These are phyloP conservation scores for Micronycteris hirsuta DNA, from an alignment of 2,113 vertebrate genomes.

Conservation along the genomic window DNA sequence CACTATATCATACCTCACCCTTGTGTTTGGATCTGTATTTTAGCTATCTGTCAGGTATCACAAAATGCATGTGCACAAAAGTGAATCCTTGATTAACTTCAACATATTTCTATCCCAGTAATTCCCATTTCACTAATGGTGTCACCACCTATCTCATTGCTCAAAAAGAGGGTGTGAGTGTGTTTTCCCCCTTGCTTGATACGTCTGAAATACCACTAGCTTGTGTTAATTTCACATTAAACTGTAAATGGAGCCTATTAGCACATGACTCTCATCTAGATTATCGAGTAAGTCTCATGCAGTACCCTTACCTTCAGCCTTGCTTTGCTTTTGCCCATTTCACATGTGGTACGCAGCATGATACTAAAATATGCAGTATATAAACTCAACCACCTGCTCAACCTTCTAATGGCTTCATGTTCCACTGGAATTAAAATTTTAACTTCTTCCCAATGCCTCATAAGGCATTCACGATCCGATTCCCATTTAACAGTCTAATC, in stretches of 20 bases:
- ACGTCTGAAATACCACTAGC: not conserved
- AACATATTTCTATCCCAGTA: not conserved
- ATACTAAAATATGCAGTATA: not conserved
- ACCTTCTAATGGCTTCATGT: not conserved
- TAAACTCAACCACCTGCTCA: not conserved
- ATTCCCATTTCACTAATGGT: not conserved
- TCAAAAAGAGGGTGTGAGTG: not conserved
- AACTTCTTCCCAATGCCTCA: not conserved
- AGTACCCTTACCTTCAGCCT: fast-evolving
- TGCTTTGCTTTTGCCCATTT: not conserved
- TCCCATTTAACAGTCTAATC: not conserved
- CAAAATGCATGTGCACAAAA: not conserved
- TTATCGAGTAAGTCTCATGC: not conserved
- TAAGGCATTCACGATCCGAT: not conserved
- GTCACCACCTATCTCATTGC: not conserved
- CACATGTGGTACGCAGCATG: not conserved
- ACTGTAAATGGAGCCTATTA: not conserved
- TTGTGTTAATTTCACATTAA: not conserved
- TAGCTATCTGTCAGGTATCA: not conserved
- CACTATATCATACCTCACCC: not conserved
- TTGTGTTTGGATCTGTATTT: not conserved
- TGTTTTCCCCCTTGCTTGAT: too few species aligned
- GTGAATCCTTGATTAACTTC: not conserved
- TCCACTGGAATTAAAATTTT: not conserved
- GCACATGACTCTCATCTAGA: not conserved